These are phyloP conservation scores for Vulpes lagopus DNA, from an alignment of 2,113 vertebrate species.

Conservation along the genomic window DNA sequence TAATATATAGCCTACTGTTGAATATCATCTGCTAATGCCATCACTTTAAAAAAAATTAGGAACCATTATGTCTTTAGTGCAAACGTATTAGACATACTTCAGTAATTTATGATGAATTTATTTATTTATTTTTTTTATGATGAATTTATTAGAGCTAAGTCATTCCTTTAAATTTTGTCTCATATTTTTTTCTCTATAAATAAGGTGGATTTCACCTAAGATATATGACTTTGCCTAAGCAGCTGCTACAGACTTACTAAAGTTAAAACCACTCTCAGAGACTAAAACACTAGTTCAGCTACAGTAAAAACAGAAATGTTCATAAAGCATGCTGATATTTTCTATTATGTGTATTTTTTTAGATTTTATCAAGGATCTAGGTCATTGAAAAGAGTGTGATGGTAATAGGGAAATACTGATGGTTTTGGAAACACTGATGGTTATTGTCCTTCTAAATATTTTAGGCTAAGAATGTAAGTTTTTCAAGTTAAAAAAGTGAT, in stretches of 20 bases:
- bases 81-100: neutral
- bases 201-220: neutral
- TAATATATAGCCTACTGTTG: neutral
- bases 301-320: neutral
- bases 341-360: neutral
- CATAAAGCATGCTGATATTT: neutral
- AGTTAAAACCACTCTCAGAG: neutral
- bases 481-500: neutral
- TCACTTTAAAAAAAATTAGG: neutral
- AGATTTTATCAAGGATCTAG: neutral
- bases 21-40: neutral
- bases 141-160: neutral
- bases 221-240: conserved; percentile 1
- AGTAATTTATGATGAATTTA: conserved; percentile 5
- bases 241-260: neutral
- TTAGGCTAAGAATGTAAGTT: neutral
- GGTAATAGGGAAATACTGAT: neutral
- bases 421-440: neutral
- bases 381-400: neutral
- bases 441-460: neutral
- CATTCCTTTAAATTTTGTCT: neutral
- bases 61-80: neutral
- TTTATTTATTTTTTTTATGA: too few species aligned
- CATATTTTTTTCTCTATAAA: neutral
- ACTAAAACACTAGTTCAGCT: neutral